Evolutionary conservation across 2,797 vertebrate genomes (phyloP).

Genomic region (Coreius guichenoti): DNA sequence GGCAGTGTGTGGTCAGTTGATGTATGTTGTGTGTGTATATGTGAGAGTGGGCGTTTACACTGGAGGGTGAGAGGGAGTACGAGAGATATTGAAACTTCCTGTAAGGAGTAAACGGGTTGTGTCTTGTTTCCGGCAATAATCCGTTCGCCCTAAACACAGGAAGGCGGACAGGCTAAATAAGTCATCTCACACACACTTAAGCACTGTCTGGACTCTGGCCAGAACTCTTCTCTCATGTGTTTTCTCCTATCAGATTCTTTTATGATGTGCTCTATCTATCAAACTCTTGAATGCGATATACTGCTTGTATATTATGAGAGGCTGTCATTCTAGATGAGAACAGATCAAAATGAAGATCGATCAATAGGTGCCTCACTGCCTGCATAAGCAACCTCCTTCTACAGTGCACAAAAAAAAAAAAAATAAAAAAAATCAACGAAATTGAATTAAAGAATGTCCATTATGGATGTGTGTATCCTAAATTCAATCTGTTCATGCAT

Average conservation of each 20-base stretch:
- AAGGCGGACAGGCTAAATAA: slow-evolving; percentile 80
- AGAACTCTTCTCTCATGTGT: slow-evolving; percentile 1
- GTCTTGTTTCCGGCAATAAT: slow-evolving; percentile 68
- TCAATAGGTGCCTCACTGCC: neutral
- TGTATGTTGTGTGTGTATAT: slow-evolving; percentile 40
- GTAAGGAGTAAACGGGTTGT: slow-evolving; percentile 67
- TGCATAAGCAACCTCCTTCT: no score
- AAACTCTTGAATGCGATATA: neutral
- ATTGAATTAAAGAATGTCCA: neutral
- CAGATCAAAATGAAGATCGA: neutral
- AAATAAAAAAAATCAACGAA: neutral
- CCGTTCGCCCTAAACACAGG: slow-evolving; percentile 78
- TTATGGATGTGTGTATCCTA: neutral
- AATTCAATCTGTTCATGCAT: no score
- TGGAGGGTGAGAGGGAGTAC: slow-evolving; percentile 1
- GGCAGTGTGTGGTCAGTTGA: slow-evolving; percentile 57
- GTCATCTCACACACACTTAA: slow-evolving; percentile 44
- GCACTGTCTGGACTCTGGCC: slow-evolving; percentile 12
- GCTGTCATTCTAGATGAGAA: slow-evolving; percentile 5
- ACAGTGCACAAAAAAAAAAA: neutral
- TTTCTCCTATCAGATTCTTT: slow-evolving; percentile 20
- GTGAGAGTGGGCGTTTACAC: slow-evolving; percentile 26
- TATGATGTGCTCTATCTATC: neutral
- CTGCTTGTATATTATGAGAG: neutral
- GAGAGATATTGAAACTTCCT: slow-evolving; percentile 70